phyloP scores from a whole-genome alignment of 2,888 invertebrate genomes.

The Leucoptera coffeella region DNA sequence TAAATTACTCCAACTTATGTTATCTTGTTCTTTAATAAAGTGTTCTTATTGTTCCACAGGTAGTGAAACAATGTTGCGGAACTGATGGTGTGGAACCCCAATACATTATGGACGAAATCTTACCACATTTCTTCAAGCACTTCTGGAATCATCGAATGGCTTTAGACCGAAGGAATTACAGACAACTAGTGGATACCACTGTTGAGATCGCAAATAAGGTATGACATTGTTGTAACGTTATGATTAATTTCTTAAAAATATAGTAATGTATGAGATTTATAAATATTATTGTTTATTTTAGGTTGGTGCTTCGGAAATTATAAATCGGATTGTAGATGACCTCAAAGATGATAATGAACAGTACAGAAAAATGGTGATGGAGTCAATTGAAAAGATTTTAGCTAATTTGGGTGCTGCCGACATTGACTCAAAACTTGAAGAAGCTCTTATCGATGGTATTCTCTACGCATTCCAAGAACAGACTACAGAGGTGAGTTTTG shows the following conservation, averaged over 20 bases:
- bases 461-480: conserved; percentile 99
- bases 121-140: conserved; percentile 97
- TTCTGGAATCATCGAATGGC: conserved; percentile 99
- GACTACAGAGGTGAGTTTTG: conserved; percentile 92
- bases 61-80: conserved; percentile 99
- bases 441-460: conserved; percentile 98
- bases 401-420: conserved; percentile 96
- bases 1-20: conserved; percentile 1
- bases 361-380: conserved; percentile 99
- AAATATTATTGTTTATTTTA: no score
- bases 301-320: conserved; percentile 99
- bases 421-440: conserved; percentile 95
- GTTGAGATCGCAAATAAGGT: conserved; percentile 98
- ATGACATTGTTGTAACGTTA: no score
- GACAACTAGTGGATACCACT: conserved; percentile 97
- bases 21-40: background rate
- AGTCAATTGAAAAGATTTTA: conserved; percentile 98
- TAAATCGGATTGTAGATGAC: conserved; percentile 97
- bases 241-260: no score
- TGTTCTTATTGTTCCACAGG: conserved; percentile 32
- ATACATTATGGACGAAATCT: conserved; percentile 98
- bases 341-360: conserved; percentile 99
- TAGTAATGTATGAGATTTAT: background rate
- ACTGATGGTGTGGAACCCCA: conserved; percentile 99
- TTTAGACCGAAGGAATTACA: conserved; percentile 92